Conservation (phyloP, 1,140 invertebrate species). For the Leptinotarsa undecemlineata region DNA sequence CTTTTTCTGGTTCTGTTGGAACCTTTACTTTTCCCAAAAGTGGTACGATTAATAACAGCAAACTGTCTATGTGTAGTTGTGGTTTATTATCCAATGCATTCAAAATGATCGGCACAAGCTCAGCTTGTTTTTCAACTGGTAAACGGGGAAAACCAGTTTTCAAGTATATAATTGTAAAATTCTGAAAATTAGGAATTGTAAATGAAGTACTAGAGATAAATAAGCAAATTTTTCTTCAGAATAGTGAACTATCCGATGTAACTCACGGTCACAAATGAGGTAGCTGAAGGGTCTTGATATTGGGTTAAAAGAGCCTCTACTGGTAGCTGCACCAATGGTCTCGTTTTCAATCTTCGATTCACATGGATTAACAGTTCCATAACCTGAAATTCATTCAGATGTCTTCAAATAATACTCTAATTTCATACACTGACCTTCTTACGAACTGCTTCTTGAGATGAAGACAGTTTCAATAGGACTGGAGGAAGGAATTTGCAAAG, state of each 20-base stretch:
- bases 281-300: conserved; percentile 77
- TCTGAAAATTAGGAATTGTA: conserved; percentile 63
- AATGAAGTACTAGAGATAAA: too few species aligned
- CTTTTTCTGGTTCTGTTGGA: conserved; percentile 66
- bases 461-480: conserved; percentile 86
- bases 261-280: conserved; percentile 82
- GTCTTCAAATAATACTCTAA: not conserved
- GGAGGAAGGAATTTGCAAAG: conserved; percentile 85
- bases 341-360: conserved; percentile 84
- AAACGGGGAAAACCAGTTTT: conserved; percentile 88
- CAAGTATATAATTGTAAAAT: conserved; percentile 93
- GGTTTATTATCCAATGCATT: conserved; percentile 81
- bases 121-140: conserved; percentile 73
- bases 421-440: conserved; percentile 66
- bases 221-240: too few species aligned
- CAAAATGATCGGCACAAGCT: conserved; percentile 75
- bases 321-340: conserved; percentile 82
- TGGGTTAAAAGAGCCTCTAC: conserved; percentile 82
- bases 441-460: conserved; percentile 80
- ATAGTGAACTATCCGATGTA: too few species aligned
- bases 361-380: conserved; percentile 93
- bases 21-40: conserved; percentile 74
- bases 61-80: conserved; percentile 81
- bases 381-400: conserved; percentile 62
- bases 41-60: conserved; percentile 80